Percentiles rank a stretch among this genome's conserved stretches.
Conservation (phyloP, 1,140 invertebrate species). For the Heterodera carotae region DNA sequence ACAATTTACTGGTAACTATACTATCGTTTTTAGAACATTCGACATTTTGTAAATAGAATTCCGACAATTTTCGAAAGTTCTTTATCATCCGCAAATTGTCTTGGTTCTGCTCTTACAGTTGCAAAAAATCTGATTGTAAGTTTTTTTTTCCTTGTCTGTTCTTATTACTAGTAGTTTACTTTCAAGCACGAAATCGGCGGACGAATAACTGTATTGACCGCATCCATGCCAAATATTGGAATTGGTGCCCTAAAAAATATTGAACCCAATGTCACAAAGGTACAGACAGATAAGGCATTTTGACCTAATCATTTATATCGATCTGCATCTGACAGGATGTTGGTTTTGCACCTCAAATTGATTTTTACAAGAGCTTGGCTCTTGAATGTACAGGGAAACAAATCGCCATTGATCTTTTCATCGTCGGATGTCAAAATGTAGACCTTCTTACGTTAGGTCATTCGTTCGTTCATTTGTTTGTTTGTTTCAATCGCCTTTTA, state of each 20-base stretch:
- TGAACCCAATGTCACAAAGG: constrained; percentile 6
- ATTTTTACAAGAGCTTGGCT: constrained; percentile 96
- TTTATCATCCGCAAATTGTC: constrained; percentile 77
- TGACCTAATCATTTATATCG: background rate
- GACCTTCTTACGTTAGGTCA: constrained; percentile 89
- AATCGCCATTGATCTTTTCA: constrained; percentile 90
- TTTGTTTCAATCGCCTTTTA: background rate
- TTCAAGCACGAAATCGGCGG: constrained; percentile 85
- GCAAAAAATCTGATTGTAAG: constrained; percentile 85
- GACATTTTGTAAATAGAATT: constrained; percentile 79
- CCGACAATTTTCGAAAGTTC: constrained; percentile 77
- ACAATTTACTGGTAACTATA: constrained; percentile 9
- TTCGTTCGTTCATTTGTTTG: constrained; percentile 62
- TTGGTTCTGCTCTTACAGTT: constrained; percentile 88
- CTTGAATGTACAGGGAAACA: constrained; percentile 94
- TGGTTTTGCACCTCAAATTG: constrained; percentile 84
- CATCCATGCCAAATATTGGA: constrained; percentile 84
- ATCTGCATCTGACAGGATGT: constrained; percentile 31
- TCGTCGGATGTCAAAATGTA: constrained; percentile 86
- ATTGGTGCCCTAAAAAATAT: constrained; percentile 81
- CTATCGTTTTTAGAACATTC: constrained; percentile 71
- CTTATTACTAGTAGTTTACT: constrained; percentile 26
- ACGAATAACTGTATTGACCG: constrained; percentile 88
- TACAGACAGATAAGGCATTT: background rate
- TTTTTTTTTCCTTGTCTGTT: constrained; percentile 18